These are phyloP conservation scores for Andrena dorsata DNA, from an alignment of 2,888 invertebrate genomes.

Conservation along the genomic window DNA sequence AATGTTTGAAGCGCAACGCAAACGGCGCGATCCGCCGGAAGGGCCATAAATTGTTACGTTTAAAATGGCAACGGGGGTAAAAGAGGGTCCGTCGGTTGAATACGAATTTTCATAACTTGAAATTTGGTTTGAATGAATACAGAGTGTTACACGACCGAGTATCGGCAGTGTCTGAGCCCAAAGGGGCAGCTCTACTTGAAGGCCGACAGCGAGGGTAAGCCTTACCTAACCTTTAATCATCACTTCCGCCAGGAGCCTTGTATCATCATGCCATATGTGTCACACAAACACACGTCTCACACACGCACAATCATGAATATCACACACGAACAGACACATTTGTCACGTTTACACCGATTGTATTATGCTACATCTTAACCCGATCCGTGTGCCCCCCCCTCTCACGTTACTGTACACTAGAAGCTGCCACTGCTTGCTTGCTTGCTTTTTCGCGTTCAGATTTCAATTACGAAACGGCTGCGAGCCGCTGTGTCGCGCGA, in stretches of 20 bases:
- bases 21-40: not conserved
- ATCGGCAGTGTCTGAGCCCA: slow-evolving; percentile 91
- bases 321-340: slow-evolving; percentile 33
- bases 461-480: slow-evolving; percentile 53
- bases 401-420: slow-evolving; percentile 73
- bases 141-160: slow-evolving; percentile 89
- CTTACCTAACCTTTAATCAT: slow-evolving; percentile 82
- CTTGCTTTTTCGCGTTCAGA: slow-evolving; percentile 77
- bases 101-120: slow-evolving; percentile 67
- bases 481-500: slow-evolving; percentile 19
- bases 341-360: slow-evolving; percentile 58
- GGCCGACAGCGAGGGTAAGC: slow-evolving; percentile 94
- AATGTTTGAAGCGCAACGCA: not conserved
- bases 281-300: slow-evolving; percentile 50
- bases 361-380: slow-evolving; percentile 71
- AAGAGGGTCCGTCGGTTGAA: slow-evolving; percentile 34
- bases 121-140: slow-evolving; percentile 83
- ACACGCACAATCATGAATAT: slow-evolving; percentile 11
- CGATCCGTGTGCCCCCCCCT: slow-evolving; percentile 62
- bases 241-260: slow-evolving; percentile 82
- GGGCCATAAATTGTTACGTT: not conserved
- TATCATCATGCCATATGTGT: slow-evolving; percentile 76
- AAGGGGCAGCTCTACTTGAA: slow-evolving; percentile 94
- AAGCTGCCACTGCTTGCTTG: slow-evolving; percentile 81
- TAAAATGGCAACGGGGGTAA: slow-evolving; percentile 41